Percentiles rank a stretch among this genome's conserved stretches.
These are phyloP conservation scores for Hozukius guyotensis DNA, from an alignment of 2,797 vertebrate genomes.

Conservation along the genomic window DNA sequence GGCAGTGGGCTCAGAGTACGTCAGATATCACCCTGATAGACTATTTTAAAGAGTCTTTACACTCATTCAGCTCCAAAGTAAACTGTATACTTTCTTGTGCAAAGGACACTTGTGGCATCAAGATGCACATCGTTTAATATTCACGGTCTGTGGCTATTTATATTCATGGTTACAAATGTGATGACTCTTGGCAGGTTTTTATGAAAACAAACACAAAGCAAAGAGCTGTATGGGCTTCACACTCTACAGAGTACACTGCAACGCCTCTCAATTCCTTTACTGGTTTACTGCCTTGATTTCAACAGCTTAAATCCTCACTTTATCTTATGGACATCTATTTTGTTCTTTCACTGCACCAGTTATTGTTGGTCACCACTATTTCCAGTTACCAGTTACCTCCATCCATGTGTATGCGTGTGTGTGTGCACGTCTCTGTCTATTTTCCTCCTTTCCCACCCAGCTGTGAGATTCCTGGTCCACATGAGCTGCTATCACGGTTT, in stretches of 20 bases:
- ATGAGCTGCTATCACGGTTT: conserved; percentile 21
- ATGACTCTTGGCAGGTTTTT: not conserved
- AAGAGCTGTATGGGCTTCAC: not conserved
- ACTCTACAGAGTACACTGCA: no score
- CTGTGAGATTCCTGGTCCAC: conserved; percentile 66
- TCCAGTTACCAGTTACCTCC: not conserved
- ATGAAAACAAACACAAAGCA: not conserved
- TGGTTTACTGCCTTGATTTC: not conserved
- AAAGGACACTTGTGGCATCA: conserved; percentile 4
- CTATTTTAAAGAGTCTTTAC: not conserved
- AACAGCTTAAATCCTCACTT: not conserved
- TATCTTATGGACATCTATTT: not conserved
- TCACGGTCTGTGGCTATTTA: not conserved
- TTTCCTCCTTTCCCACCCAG: conserved; percentile 29
- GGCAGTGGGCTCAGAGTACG: not conserved
- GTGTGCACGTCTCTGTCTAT: conserved; percentile 24
- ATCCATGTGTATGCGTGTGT: not conserved
- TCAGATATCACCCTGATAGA: not conserved
- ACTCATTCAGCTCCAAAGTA: not conserved
- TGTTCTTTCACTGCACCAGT: not conserved
- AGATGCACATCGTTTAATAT: not conserved
- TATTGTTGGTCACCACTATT: not conserved
- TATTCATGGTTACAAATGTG: not conserved
- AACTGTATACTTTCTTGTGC: not conserved
- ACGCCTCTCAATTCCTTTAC: no score